Conservation (phyloP, 2,797 vertebrate species). For the Limnodromus scolopaceus region DNA sequence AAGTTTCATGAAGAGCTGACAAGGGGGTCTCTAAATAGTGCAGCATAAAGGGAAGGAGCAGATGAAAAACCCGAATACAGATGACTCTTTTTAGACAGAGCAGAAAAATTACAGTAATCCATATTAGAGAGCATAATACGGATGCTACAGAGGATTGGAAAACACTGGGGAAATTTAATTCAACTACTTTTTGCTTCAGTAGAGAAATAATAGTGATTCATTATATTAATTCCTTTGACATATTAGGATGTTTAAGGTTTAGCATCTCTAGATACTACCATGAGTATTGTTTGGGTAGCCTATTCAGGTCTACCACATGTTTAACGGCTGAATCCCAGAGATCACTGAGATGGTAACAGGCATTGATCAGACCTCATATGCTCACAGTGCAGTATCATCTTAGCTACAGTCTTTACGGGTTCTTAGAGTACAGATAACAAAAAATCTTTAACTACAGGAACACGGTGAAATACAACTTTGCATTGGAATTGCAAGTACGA, state of each 20-base stretch:
- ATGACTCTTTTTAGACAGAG: not conserved
- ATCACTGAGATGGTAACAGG: not conserved
- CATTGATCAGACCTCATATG: not conserved
- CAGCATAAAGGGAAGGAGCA: not conserved
- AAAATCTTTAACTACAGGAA: not conserved
- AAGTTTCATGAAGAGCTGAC: not conserved
- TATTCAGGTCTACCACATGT: not conserved
- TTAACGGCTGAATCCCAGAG: not conserved
- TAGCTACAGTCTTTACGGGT: not conserved
- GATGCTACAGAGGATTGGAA: not conserved
- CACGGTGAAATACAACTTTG: fast-evolving
- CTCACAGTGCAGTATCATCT: not conserved
- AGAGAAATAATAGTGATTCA: constrained; percentile 6
- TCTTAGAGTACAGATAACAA: not conserved
- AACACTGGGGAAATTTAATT: constrained; percentile 27
- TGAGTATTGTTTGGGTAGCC: not conserved
- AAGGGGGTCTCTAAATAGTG: not conserved
- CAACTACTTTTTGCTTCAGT: not conserved
- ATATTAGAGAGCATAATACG: not conserved
- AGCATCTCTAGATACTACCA: not conserved
- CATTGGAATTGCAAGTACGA: not conserved
- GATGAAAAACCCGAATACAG: not conserved
- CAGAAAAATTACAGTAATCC: constrained; percentile 9
- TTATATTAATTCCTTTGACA: not conserved
- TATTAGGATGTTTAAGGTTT: not conserved